Evolutionary conservation across 2,113 vertebrate species (phyloP).

Genomic region (Etia nguti): DNA sequence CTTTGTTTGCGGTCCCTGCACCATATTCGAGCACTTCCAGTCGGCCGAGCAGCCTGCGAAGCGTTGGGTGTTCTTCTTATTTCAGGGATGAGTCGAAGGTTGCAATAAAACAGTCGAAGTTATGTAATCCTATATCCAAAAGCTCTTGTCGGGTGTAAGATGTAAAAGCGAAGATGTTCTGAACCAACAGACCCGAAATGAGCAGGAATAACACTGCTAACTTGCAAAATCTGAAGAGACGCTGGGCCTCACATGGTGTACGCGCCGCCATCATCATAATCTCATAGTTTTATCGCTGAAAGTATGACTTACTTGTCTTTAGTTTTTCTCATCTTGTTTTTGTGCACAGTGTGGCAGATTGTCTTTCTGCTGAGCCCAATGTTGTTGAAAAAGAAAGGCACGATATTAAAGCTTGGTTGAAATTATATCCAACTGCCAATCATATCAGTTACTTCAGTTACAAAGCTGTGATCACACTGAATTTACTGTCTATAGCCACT

Average conservation of each 20-base stretch:
- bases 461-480: background rate
- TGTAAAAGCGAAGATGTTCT: background rate
- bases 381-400: background rate
- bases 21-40: background rate
- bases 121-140: background rate
- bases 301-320: background rate
- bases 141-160: background rate
- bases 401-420: background rate
- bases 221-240: background rate
- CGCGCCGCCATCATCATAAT: background rate
- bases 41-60: background rate
- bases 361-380: background rate
- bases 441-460: background rate
- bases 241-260: background rate
- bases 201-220: background rate
- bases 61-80: background rate
- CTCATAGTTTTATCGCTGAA: background rate
- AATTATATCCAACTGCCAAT: background rate
- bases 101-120: background rate
- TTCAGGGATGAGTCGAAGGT: background rate
- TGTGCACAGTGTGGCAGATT: background rate
- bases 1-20: background rate
- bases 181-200: background rate
- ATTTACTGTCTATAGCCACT: background rate
- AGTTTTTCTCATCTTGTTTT: background rate